Base-by-base conservation (phyloP, 1,140 invertebrate species). In the Cyclargus thomasi region DNA sequence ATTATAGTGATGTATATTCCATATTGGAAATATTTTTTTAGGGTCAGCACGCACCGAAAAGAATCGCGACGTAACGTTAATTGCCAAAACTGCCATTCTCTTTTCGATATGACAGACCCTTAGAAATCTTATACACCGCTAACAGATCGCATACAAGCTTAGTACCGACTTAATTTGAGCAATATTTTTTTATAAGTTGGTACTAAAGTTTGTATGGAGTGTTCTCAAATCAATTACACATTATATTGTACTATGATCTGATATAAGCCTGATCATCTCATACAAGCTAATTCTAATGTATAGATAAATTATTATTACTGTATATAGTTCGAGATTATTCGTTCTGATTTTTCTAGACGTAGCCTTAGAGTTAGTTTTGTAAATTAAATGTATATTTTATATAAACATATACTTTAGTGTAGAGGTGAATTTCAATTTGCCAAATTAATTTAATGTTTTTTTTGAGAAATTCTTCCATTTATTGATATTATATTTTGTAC, bases 391-490 rank as follows among this genome's bases (percentile, higher is more conserved):
- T 90, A 88, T 88, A 88, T 86, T 86, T 86, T 85, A 81, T 81
- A 86, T 81, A 81, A 85, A 85, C 79, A 80, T 85, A 79, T 84
- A 85, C 69, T 75, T 77, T 75, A 77, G 80, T 82, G 80, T 85
- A 81, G 79, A 81, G 81, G 80, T 84, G 74, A 88, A 87, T 86
- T 79, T 82, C 74, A 77, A 82, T 87, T 88, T 87, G 85, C 85
- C 87, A 90, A 90, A 90, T 85, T 86, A 90, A 85, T 85, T 81
- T 88, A 88, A 85, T 76, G 82, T 88, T 86, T 85, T n/a, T 83
- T 59, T 59, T 20, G 6, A 20, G 18, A 8, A 86, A 88, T 83
- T 86, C 78, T 90, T 90, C 85, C 85, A 88, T 82, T 82, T 77
- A 82, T 81, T 72, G 82, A 84, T 82, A 80, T 81, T 80, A 83